Evolutionary conservation across 2,797 vertebrate species (phyloP).

Genomic region (Anguilla anguilla): DNA sequence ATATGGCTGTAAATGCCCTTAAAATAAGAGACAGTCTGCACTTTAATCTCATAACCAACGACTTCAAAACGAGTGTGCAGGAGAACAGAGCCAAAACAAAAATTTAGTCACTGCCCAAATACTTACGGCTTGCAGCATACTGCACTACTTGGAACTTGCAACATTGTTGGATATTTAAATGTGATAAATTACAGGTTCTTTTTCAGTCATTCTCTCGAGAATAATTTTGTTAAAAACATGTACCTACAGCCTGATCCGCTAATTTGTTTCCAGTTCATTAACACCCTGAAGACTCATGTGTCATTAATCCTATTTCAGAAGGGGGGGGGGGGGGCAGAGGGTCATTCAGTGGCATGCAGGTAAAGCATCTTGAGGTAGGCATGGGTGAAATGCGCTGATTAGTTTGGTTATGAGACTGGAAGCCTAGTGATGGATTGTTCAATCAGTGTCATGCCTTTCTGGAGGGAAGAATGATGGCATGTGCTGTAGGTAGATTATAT

Average conservation of each 20-base stretch:
- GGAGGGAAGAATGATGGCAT: conserved; percentile 66
- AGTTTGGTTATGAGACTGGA: conserved; percentile 59
- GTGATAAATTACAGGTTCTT: background rate
- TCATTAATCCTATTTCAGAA: background rate
- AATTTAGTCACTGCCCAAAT: too few relatives aligned
- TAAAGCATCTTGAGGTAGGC: conserved; percentile 7
- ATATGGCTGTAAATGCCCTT: too few relatives aligned
- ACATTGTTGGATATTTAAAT: background rate
- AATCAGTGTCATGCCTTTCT: conserved; percentile 66
- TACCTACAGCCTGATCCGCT: background rate
- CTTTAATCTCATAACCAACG: too few relatives aligned
- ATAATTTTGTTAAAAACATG: background rate
- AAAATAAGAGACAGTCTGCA: too few relatives aligned
- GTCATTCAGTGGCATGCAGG: background rate
- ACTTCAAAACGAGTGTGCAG: too few relatives aligned
- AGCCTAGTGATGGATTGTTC: conserved; percentile 68
- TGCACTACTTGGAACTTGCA: too few relatives aligned
- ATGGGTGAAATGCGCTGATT: conserved; percentile 55
- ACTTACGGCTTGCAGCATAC: too few relatives aligned
- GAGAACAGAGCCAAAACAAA: too few relatives aligned
- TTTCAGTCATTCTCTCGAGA: background rate
- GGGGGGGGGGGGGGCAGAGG: background rate
- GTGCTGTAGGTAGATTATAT: conserved; percentile 60
- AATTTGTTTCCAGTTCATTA: background rate
- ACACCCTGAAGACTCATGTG: background rate